Base-by-base conservation (phyloP, 2,113 vertebrate species). In the Corydoras sp. region DNA sequence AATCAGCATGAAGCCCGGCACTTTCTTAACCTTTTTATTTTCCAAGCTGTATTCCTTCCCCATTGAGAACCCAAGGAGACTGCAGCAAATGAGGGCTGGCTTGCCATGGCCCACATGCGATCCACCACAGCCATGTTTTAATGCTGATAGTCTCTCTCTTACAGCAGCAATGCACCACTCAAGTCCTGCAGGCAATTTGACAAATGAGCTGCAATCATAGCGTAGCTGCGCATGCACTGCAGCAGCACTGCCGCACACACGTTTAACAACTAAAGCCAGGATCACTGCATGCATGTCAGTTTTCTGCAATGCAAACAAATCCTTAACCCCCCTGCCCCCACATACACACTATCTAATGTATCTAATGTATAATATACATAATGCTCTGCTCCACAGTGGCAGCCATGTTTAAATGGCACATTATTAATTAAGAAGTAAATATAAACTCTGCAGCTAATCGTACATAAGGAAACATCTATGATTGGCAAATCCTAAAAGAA, bases 131-230 rank as follows among this genome's bases (percentile, higher is more conserved):
- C 84, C 85, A 82, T 85, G 82, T 74, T 82, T 76, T 79, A 79
- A 71, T 80, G 81, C 84, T 75, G 82, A 84, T 85, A 82, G 77
- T 81, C 75, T 82, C 80, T 73, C 78, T 84, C 80, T 83, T 86
- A 88, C 85, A 90, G 83, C 85, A 89, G 87, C 87, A 90, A 88
- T 90, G 89, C 89, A 88, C 85, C 88, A 90, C 81, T 89, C 85
- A 86, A 84, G 82, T 88, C 71, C 86, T 88, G 87, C 87, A 85
- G 87, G 86, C 85, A 83, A 82, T 85, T 86, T 89, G 89, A 89
- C 86, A 87, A 90, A 89, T 84, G 89, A 88, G 84, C 85, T 85
- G 85, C 79, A 80, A 84, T 88, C 82, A 75, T 83, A 85, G 81
- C 80, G 68, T 83, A 80, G 84, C 81, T 83, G 83, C 80, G 76